A percentile compares a stretch with the other conserved stretches of the same genome.
Evolutionary conservation across 2,113 vertebrate species (phyloP).

Genomic region (Shinisaurus crocodilurus): DNA sequence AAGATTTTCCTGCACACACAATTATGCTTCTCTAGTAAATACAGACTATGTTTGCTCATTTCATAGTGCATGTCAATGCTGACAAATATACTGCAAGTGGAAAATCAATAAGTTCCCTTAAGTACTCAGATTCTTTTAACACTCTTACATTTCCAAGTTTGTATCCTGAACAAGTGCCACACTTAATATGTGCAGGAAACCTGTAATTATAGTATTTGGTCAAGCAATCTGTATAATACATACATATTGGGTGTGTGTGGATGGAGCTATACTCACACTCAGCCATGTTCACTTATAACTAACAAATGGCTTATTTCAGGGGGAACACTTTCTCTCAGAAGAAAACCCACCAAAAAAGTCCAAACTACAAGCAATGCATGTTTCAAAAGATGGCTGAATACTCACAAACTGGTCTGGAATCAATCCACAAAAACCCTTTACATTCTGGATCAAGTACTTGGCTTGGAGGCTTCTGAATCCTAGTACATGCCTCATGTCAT

Average conservation of each 20-base stretch:
- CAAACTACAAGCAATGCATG: not conserved
- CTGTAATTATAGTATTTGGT: conserved; percentile 1
- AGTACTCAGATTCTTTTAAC: not conserved
- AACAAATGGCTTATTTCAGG: not conserved
- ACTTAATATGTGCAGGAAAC: not conserved
- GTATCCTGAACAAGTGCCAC: not conserved
- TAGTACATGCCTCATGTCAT: not conserved
- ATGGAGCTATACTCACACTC: not conserved
- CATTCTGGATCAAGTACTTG: not conserved
- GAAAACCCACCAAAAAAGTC: not conserved
- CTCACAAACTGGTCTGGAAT: not conserved
- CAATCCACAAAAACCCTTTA: not conserved
- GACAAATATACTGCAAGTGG: no score
- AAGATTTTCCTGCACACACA: not conserved
- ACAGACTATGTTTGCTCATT: not conserved
- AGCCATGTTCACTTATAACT: not conserved
- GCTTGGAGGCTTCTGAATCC: not conserved
- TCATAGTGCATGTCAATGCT: not conserved
- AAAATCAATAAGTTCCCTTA: not conserved
- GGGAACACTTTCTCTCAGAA: not conserved
- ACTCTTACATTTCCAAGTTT: no score
- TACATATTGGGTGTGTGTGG: not conserved
- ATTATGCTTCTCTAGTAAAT: not conserved
- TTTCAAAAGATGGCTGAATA: not conserved
- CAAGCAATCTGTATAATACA: not conserved